A percentile compares a stretch with the other conserved stretches of the same genome.
phyloP scores from a whole-genome alignment of 2,797 vertebrate genomes.

The Leptodactylus fallax region DNA sequence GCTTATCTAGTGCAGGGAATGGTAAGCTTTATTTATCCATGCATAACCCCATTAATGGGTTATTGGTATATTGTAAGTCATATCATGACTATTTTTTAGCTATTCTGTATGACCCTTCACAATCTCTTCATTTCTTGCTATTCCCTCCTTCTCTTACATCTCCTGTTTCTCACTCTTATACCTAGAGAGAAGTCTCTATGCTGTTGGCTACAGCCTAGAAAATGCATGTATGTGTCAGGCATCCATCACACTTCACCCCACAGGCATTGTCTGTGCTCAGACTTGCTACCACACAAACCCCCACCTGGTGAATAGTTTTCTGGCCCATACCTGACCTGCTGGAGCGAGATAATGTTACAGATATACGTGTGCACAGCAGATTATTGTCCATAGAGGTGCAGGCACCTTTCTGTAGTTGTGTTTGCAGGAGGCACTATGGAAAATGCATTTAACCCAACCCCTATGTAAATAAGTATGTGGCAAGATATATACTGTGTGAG shows the following conservation, averaged over 20 bases:
- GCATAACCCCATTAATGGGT: no score
- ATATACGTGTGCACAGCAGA: background rate
- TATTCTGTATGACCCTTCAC: background rate
- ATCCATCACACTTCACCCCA: conserved; percentile 46
- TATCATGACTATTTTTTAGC: background rate
- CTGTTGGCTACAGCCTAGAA: conserved; percentile 26
- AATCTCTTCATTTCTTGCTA: background rate
- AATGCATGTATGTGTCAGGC: conserved; percentile 44
- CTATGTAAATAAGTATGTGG: conserved; percentile 14
- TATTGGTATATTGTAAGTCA: no score
- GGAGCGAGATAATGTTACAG: conserved; percentile 51
- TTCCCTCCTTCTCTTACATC: no score
- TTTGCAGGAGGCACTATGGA: background rate
- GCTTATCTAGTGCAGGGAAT: no score
- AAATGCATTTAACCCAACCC: background rate
- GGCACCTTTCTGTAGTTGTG: background rate
- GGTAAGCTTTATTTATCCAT: no score
- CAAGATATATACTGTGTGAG: background rate
- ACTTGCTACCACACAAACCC: conserved; percentile 11
- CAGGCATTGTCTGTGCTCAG: conserved; percentile 44
- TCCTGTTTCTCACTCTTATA: background rate
- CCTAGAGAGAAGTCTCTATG: background rate
- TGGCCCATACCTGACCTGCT: conserved; percentile 51
- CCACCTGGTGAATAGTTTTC: conserved; percentile 41
- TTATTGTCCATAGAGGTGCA: background rate